Conservation (phyloP, 2,888 invertebrate genomes). For the Perithous albicinctus region DNA sequence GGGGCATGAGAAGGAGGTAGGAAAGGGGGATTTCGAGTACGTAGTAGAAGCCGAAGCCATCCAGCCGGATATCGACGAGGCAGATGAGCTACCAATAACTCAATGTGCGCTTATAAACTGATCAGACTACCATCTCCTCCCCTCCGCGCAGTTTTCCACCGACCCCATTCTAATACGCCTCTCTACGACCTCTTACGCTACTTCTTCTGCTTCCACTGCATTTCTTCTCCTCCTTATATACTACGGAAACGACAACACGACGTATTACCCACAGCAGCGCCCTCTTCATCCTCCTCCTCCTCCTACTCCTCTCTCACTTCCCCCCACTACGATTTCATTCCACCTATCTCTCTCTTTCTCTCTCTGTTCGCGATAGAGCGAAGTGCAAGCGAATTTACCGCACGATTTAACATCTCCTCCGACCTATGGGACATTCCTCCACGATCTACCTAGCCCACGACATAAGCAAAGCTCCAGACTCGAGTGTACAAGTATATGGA, state of each 20-base stretch:
- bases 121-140: conserved; percentile 78
- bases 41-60: conserved; percentile 74
- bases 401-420: conserved; percentile 80
- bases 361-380: conserved; percentile 69
- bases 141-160: conserved; percentile 40
- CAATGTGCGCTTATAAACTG: conserved; percentile 82
- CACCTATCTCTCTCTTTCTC: conserved; percentile 34
- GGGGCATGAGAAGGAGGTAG: conserved; percentile 42
- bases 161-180: conserved; percentile 74
- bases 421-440: conserved; percentile 75
- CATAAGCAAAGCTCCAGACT: conserved; percentile 44
- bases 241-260: conserved; percentile 67
- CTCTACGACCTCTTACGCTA: conserved; percentile 50
- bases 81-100: conserved; percentile 82
- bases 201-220: conserved; percentile 13
- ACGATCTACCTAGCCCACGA: conserved; percentile 69
- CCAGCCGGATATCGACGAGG: conserved; percentile 80
- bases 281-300: conserved; percentile 33
- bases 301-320: background rate
- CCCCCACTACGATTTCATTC: conserved; percentile 12
- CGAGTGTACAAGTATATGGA: conserved; percentile 4
- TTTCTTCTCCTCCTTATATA: conserved; percentile 28
- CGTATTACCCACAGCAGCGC: conserved; percentile 75
- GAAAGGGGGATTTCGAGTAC: conserved; percentile 53
- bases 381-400: conserved; percentile 82